Base-by-base conservation (phyloP, 2,888 invertebrate species). In the Meteorus colon region DNA sequence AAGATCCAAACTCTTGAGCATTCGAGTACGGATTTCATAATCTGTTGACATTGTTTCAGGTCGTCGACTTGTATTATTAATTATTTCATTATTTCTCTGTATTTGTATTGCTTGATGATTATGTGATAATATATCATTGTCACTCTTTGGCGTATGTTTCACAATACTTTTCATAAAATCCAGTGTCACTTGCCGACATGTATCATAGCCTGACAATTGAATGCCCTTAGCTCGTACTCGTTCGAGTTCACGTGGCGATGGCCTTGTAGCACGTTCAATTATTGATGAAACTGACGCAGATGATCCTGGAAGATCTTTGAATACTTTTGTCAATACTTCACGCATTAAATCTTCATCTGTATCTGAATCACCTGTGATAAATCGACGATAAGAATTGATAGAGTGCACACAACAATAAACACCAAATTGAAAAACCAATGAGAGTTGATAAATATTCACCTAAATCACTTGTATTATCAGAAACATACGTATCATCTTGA, bases 161-260 rank as follows among this genome's bases (percentile, higher is more conserved):
- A 81, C 84, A 6, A 84, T 77, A 29, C 79, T 83, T 72, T 82
- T 86, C 87, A 88, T 87, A 68, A 87, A 88, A 14, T 86, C 85
- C 2, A 88, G 76, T 0, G 88, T 85, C 10, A 88, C 80, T 79
- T 82, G 82, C 1, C 88, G 86, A 75, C 89, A 89, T 37, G 85
- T 84, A 51, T 89, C 87, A 80, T 87, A 89, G 66, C 89, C 89
- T 31, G 87, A 79, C 5, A 87, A 77, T 59, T 87, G 87, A 69
- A 88, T 82, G 10, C 81, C 82, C 78, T 88, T 88, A 60, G 75
- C 81, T 10, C 84, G 84, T 74, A 86, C 82, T 16, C 78, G 81
- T 41, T 84, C 80, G 1, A 86, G 63, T 75, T 85, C 83, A 1
- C 65, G 69, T 1, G 83, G 77, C 4, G 67, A 79, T 16, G 83